These are phyloP conservation scores for Leucoptera coffeella DNA, from an alignment of 2,888 invertebrate species.

Conservation along the genomic window DNA sequence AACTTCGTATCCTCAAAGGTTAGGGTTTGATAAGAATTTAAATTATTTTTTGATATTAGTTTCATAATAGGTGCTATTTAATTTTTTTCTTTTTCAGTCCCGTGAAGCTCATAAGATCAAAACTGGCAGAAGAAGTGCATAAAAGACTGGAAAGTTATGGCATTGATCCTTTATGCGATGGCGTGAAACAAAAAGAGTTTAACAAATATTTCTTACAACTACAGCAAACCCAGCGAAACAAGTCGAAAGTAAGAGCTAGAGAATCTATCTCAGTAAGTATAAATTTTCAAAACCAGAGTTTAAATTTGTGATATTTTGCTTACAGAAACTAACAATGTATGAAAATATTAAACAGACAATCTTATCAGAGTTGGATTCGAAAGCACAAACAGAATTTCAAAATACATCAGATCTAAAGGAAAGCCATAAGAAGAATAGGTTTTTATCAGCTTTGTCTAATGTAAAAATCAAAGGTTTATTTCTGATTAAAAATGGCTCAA, in stretches of 20 bases:
- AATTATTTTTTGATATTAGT: no score
- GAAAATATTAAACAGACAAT: slow-evolving; percentile 38
- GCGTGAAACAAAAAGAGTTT: slow-evolving; percentile 49
- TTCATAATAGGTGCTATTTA: no score
- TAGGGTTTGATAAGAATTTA: no score
- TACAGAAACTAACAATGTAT: slow-evolving; percentile 43
- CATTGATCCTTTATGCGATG: slow-evolving; percentile 57
- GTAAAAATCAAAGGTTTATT: slow-evolving; percentile 48
- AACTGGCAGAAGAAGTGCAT: slow-evolving; percentile 43
- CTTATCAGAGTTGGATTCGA: slow-evolving; percentile 33
- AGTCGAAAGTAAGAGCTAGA: slow-evolving; percentile 43
- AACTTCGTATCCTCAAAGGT: no score
- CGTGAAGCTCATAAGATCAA: slow-evolving; percentile 29
- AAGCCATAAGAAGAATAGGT: slow-evolving; percentile 17
- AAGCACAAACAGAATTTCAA: slow-evolving; percentile 13
- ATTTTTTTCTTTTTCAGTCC: slow-evolving; percentile 17
- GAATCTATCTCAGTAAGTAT: slow-evolving; percentile 1
- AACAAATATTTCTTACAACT: slow-evolving; percentile 51
- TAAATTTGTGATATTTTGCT: no score
- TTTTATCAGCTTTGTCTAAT: slow-evolving; percentile 40
- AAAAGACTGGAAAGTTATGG: slow-evolving; percentile 53
- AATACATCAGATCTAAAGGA: slow-evolving; percentile 22
- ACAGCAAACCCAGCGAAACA: slow-evolving; percentile 49
- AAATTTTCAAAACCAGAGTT: no score
- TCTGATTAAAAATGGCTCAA: slow-evolving; percentile 42